These are phyloP conservation scores for Leuctra nigra DNA, from an alignment of 2,888 invertebrate species.

Conservation along the genomic window DNA sequence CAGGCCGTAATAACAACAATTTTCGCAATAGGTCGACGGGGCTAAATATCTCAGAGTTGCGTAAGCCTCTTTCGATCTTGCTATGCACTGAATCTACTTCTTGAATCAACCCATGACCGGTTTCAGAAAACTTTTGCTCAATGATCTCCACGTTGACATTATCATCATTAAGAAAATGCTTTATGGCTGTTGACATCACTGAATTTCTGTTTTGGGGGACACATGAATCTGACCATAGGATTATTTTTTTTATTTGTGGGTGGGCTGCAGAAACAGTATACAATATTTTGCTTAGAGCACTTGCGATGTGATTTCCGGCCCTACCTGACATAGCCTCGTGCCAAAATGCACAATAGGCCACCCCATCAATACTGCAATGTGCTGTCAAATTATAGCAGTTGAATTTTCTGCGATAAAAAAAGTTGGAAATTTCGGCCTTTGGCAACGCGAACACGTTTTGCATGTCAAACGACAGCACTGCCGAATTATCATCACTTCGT, in stretches of 20 bases:
- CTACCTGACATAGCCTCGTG: slow-evolving; percentile 22
- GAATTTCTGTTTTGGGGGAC: slow-evolving; percentile 25
- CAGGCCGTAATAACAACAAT: background rate
- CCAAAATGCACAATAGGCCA: slow-evolving; percentile 18
- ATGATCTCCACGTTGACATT: background rate
- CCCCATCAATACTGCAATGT: background rate
- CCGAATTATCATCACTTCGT: no score
- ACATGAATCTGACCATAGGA: slow-evolving; percentile 27
- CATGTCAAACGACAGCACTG: background rate
- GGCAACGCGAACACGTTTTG: background rate
- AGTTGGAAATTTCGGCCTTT: background rate
- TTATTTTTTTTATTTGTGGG: slow-evolving; percentile 18
- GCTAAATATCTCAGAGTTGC: background rate
- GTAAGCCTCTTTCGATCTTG: background rate
- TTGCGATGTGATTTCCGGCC: slow-evolving; percentile 22
- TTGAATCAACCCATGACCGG: slow-evolving; percentile 7
- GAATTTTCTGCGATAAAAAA: background rate
- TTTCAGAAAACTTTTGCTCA: slow-evolving; percentile 6
- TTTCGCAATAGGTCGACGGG: background rate
- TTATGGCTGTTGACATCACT: slow-evolving; percentile 24
- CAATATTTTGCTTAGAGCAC: slow-evolving; percentile 25
- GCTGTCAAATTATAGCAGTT: slow-evolving; percentile 1
- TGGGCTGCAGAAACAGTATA: slow-evolving; percentile 16
- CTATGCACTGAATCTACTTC: slow-evolving; percentile 9
- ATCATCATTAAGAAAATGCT: background rate